Evolutionary conservation across 2,113 vertebrate genomes (phyloP).

Genomic region (Equus przewalskii): DNA sequence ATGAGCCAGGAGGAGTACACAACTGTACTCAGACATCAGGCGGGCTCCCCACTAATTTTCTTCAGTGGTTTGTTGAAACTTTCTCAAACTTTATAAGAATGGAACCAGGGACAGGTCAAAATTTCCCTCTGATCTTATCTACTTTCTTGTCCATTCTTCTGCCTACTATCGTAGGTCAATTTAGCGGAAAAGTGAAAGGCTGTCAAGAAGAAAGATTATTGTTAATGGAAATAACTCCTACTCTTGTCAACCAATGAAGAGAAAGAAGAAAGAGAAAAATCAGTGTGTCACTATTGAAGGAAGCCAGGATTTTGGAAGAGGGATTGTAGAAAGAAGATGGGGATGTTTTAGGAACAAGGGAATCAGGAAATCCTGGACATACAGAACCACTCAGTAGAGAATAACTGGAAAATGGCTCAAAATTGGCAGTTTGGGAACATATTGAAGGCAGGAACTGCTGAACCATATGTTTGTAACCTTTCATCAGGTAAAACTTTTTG

Average conservation of each 20-base stretch:
- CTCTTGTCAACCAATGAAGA: neutral
- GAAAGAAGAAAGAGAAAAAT: neutral
- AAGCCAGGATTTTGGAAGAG: neutral
- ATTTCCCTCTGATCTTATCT: neutral
- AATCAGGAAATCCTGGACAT: neutral
- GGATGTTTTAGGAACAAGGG: neutral
- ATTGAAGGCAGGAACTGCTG: neutral
- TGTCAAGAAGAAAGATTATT: neutral
- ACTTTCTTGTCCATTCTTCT: neutral
- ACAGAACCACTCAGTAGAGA: neutral
- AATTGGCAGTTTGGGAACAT: neutral
- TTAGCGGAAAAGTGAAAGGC: neutral
- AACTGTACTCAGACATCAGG: neutral
- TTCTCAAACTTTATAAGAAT: neutral
- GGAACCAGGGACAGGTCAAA: rapidly evolving
- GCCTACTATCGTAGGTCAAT: neutral
- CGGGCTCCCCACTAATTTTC: neutral
- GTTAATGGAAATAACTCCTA: neutral
- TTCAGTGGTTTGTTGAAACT: neutral
- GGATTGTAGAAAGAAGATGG: neutral
- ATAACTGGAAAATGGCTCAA: neutral
- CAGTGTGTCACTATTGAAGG: neutral
- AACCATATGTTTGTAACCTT: neutral
- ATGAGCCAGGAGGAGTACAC: neutral
- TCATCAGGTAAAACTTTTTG: neutral